These are phyloP conservation scores for Erebia ligea DNA, from an alignment of 2,888 invertebrate genomes.

Conservation along the genomic window DNA sequence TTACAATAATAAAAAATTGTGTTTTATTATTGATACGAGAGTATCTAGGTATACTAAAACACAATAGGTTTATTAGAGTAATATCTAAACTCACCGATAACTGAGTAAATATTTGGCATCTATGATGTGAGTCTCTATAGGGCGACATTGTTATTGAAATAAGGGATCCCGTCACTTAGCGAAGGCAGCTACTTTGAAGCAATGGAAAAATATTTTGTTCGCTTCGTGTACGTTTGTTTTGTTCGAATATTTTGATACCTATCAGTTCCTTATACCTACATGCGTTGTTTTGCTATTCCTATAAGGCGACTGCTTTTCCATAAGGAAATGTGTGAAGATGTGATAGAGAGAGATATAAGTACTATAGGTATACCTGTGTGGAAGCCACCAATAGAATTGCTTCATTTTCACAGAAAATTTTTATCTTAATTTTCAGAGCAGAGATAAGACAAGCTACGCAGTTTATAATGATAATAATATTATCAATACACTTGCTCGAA, in stretches of 20 bases:
- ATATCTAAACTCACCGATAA: no score
- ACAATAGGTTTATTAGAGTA: no score
- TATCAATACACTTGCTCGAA: no score
- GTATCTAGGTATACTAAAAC: no score
- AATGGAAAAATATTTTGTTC: conserved; percentile 34
- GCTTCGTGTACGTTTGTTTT: conserved; percentile 55
- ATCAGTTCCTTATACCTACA: neutral
- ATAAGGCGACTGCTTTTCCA: neutral
- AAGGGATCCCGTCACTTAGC: conserved; percentile 54
- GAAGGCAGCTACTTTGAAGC: conserved; percentile 45
- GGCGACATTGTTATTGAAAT: conserved; percentile 73
- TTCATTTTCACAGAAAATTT: neutral
- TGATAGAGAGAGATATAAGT: neutral
- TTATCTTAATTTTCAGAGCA: no score
- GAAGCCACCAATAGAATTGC: neutral
- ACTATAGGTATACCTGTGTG: neutral
- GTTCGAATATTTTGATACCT: neutral
- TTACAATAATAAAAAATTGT: no score
- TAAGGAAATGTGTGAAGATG: neutral
- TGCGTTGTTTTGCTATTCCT: neutral
- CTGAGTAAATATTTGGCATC: conserved; percentile 2
- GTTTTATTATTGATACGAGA: no score
- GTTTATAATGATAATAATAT: no score
- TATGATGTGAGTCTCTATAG: conserved; percentile 44
- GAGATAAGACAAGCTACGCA: no score